These are phyloP conservation scores for Pseudomyrmex flavicornis DNA, from an alignment of 1,140 invertebrate species.

Conservation along the genomic window DNA sequence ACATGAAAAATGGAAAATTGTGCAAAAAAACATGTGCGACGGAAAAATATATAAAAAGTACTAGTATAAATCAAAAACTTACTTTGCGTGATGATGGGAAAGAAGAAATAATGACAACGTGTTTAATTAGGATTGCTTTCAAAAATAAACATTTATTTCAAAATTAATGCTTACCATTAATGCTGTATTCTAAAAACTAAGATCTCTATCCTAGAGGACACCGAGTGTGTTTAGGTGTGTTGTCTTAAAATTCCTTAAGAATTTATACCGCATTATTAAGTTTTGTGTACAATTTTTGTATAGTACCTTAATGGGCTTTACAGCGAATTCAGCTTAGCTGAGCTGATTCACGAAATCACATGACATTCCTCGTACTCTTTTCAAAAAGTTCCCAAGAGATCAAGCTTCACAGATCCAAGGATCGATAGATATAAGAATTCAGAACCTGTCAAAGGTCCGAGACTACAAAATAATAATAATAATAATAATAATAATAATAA, in stretches of 20 bases:
- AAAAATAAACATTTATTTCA: constrained; percentile 85
- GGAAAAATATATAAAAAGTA: no score
- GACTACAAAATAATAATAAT: neutral
- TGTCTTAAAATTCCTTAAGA: constrained; percentile 72
- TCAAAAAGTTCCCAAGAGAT: constrained; percentile 41
- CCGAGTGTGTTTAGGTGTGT: constrained; percentile 77
- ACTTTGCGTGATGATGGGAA: neutral
- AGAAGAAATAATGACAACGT: constrained; percentile 62
- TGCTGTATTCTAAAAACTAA: constrained; percentile 81
- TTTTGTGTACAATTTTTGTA: constrained; percentile 70
- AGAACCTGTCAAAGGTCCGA: neutral
- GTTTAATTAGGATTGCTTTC: constrained; percentile 79
- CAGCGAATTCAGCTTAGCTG: constrained; percentile 62
- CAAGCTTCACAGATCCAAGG: constrained; percentile 45
- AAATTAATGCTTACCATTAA: constrained; percentile 83
- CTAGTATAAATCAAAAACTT: neutral
- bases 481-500: no score
- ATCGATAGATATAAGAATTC: constrained; percentile 31
- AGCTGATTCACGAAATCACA: constrained; percentile 75
- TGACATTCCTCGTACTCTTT: constrained; percentile 66
- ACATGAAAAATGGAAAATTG: no score
- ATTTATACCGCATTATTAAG: constrained; percentile 68
- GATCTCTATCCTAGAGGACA: constrained; percentile 77
- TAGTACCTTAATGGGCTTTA: constrained; percentile 75
- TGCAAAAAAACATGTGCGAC: neutral